Percentiles rank a stretch among this genome's conserved stretches.
Conservation (phyloP, 2,797 vertebrate genomes). For the Varecia variegata region DNA sequence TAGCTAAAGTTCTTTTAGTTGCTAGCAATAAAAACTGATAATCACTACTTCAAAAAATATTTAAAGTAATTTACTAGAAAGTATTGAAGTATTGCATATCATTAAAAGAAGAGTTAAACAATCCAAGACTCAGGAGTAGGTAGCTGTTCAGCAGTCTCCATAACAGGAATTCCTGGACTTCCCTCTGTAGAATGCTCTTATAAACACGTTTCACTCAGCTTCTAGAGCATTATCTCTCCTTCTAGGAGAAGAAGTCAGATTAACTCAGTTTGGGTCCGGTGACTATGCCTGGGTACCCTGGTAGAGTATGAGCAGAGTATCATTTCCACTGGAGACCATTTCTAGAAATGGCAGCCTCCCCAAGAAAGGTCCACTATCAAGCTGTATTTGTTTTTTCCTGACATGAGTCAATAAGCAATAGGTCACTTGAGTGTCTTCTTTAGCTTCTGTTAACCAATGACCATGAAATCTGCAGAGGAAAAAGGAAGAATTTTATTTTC, state of each 20-base stretch:
- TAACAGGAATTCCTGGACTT: background rate
- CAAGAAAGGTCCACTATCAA: background rate
- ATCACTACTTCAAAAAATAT: background rate
- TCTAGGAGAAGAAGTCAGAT: background rate
- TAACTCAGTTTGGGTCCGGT: background rate
- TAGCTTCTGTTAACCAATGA: background rate
- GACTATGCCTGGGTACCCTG: background rate
- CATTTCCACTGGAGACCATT: background rate
- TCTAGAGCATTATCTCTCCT: background rate
- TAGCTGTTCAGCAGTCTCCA: rapidly evolving
- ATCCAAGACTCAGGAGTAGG: background rate
- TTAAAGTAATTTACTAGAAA: background rate
- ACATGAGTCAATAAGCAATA: background rate
- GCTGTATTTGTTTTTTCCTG: background rate
- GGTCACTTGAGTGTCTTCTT: background rate
- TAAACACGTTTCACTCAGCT: background rate
- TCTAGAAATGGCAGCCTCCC: background rate
- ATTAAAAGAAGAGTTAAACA: background rate
- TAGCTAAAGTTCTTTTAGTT: background rate
- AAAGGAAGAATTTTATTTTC: background rate
- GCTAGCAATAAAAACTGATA: background rate
- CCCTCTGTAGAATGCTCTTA: background rate
- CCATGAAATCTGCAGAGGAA: background rate
- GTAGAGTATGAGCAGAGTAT: background rate
- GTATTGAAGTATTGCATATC: background rate